phyloP scores from a whole-genome alignment of 30 jellyfish, hydroid and myxozoan genomes.

The Clytia hemisphaerica region DNA sequence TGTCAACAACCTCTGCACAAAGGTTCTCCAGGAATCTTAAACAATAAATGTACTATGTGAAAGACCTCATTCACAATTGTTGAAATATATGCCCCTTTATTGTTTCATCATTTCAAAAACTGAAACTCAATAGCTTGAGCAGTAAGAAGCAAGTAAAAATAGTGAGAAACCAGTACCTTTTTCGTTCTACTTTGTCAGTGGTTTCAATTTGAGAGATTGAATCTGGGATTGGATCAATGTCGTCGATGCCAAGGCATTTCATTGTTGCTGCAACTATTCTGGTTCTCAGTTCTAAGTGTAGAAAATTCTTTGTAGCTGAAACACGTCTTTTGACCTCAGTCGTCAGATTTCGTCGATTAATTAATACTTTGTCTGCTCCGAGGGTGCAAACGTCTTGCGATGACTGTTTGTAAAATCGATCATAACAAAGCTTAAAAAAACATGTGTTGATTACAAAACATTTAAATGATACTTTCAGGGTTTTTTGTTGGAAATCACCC shows the following conservation, averaged over 20 bases:
- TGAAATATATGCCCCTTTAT: no score
- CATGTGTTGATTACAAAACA: neutral
- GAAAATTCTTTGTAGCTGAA: slow-evolving; percentile 30
- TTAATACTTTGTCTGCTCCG: slow-evolving; percentile 13
- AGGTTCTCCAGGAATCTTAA: no score
- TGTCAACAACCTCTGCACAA: no score
- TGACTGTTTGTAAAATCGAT: slow-evolving; percentile 26
- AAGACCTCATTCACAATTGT: no score
- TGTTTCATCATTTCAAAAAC: no score
- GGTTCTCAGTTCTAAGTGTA: slow-evolving; percentile 25
- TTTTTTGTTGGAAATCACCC: no score
- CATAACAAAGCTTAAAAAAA: neutral
- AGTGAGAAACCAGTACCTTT: no score
- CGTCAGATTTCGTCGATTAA: slow-evolving; percentile 29
- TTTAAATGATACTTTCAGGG: no score
- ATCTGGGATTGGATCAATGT: slow-evolving; percentile 19
- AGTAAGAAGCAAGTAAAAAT: no score
- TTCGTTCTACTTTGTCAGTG: no score
- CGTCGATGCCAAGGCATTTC: neutral
- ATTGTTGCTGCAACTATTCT: slow-evolving; percentile 39
- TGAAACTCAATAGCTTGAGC: no score
- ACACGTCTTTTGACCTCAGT: slow-evolving; percentile 31
- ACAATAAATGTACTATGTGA: no score
- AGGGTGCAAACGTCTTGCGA: slow-evolving; percentile 31
- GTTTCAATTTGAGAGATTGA: neutral